Percentiles rank a stretch among this genome's conserved stretches.
phyloP scores from a whole-genome alignment of 2,113 vertebrate species.

The Cololabis saira region DNA sequence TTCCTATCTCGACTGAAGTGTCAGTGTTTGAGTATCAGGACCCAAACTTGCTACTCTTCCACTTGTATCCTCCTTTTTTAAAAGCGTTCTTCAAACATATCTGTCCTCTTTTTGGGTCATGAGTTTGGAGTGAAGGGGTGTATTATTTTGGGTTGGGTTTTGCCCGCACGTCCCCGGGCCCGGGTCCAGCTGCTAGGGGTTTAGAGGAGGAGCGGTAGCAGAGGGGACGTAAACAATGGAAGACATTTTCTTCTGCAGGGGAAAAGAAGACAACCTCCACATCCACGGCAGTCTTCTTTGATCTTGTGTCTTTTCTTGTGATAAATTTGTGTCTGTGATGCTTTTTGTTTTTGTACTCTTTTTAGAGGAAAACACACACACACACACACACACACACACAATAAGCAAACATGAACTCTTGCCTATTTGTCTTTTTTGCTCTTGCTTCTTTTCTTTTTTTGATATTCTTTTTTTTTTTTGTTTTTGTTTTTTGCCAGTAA shows the following conservation, averaged over 20 bases:
- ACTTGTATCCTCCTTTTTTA: conserved; percentile 39
- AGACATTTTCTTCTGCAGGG: conserved; percentile 65
- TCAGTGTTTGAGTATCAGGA: conserved; percentile 63
- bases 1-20: conserved; percentile 13
- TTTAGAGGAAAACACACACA: conserved; percentile 64
- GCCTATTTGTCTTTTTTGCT: conserved; percentile 85
- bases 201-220: conserved; percentile 17
- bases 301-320: conserved; percentile 86
- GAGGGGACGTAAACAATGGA: conserved; percentile 38
- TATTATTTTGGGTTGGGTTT: conserved; percentile 46
- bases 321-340: conserved; percentile 85
- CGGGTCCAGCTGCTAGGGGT: conserved; percentile 24
- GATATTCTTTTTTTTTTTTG: conserved; percentile 79
- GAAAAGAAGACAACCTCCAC: conserved; percentile 28
- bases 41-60: conserved; percentile 26
- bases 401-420: conserved; percentile 79
- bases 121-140: conserved; percentile 21
- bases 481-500: conserved; percentile 87
- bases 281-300: conserved; percentile 69
- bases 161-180: not conserved
- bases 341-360: conserved; percentile 83
- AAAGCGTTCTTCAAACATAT: not conserved
- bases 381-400: conserved; percentile 53
- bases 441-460: conserved; percentile 85
- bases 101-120: conserved; percentile 25